Evolutionary conservation across 2,888 invertebrate species (phyloP).

Genomic region (Parnassius glacialis): DNA sequence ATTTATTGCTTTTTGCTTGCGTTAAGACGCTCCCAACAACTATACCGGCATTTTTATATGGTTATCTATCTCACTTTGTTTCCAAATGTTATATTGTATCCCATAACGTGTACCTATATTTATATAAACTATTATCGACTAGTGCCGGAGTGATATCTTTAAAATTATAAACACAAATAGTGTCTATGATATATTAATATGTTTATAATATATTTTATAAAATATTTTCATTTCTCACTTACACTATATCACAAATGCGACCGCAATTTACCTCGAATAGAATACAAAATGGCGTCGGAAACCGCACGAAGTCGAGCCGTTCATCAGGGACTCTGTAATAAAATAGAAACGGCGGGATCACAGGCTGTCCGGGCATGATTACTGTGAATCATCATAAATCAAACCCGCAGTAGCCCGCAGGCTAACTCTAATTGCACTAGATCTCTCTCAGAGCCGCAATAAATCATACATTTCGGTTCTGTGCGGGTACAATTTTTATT

Average conservation of each 20-base stretch:
- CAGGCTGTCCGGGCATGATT: conserved; percentile 62
- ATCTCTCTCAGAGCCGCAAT: conserved; percentile 52
- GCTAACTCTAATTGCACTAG: conserved; percentile 68
- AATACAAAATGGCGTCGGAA: conserved; percentile 60
- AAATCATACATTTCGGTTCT: conserved; percentile 70
- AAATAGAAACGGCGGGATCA: conserved; percentile 68
- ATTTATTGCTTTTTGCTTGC: conserved; percentile 70
- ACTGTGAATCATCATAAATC: conserved; percentile 76
- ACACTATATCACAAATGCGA: conserved; percentile 34
- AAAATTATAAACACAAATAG: no score
- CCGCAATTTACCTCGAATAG: conserved; percentile 48
- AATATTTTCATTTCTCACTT: neutral
- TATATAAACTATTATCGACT: no score
- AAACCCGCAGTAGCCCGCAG: conserved; percentile 72
- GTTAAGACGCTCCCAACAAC: conserved; percentile 37
- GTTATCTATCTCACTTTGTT: no score
- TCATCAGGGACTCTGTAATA: conserved; percentile 64
- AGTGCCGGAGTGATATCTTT: no score
- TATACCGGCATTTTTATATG: conserved; percentile 11
- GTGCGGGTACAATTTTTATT: conserved; percentile 63
- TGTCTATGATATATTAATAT: no score
- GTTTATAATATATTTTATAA: neutral
- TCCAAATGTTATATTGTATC: no score
- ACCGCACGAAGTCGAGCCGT: conserved; percentile 57
- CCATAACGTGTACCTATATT: no score